Evolutionary conservation across 1,140 invertebrate species (phyloP).

Genomic region (Lepidurus couesii): DNA sequence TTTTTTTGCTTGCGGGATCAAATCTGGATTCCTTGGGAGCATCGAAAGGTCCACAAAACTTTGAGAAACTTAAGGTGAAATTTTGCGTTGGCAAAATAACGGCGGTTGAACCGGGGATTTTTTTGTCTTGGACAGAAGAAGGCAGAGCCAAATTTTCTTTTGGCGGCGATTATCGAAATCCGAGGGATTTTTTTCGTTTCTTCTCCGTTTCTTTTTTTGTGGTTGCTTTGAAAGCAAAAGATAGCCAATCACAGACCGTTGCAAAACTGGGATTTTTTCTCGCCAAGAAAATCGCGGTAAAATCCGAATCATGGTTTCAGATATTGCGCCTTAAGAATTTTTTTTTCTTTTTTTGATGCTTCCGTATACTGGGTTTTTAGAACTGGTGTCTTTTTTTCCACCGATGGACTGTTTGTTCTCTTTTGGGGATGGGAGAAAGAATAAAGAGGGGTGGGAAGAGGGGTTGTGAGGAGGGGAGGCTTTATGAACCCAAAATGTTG

Average conservation of each 20-base stretch:
- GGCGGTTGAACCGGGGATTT: background rate
- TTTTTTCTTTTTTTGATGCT: background rate
- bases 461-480: background rate
- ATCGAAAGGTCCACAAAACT: background rate
- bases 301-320: background rate
- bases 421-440: background rate
- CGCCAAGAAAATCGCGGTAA: background rate
- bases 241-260: slow-evolving; percentile 14
- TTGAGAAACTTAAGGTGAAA: background rate
- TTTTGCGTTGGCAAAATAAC: background rate
- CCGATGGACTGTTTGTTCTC: too few species aligned
- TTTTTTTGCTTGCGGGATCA: background rate
- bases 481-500: background rate
- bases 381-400: too few species aligned
- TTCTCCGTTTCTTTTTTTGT: background rate
- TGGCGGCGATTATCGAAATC: background rate
- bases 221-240: slow-evolving; percentile 8
- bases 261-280: background rate
- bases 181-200: background rate
- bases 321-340: background rate
- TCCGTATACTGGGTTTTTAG: slow-evolving; percentile 1
- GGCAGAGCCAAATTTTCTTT: background rate
- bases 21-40: background rate
- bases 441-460: background rate
- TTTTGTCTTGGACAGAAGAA: background rate